Evolutionary conservation across 2,113 vertebrate genomes (phyloP), one percentile per base, ranked within the genome.

Genomic region (Orientallactaga bullata): DNA sequence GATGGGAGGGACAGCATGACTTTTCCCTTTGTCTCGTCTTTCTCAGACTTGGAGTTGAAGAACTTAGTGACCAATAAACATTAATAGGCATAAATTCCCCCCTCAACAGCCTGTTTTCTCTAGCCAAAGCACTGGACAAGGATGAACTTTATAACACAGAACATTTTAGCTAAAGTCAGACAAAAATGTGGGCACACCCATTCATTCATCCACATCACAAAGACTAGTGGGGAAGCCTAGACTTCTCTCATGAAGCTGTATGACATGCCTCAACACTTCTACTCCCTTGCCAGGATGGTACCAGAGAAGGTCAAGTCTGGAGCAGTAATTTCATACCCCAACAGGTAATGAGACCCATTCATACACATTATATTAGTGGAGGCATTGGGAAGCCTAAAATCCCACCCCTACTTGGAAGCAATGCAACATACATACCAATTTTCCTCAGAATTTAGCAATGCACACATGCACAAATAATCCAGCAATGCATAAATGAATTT

Each of bases 41-140:
- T 60, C 15, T 42, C 90, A 96, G 42, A 60, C 28, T 81, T 88
- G 23, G 30, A 81, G 55, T n/a, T 72, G 73, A 89, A 94, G 3
- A 94, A 94, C 17, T 37, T 26, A 51, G 20, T 28, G 86, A 90
- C 23, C 61, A 72, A 94, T 60, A 89, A 66, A 35, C 1, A 5
- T 58, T 72, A 89, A 69, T 28, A 89, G 15, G 18, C 15, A 61
- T 3, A 66, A 24, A 86, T 35, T 21, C 60, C 5, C 5, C 65
- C 26, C 13, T 21, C 3, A 20, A 83, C 89, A 94, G 32, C 30
- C 68, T 68, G 15, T 39, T 85, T 32, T 90, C 6, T 89, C 18
- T 28, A 39, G 74, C 17, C 32, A 39, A 83, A 82, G 24, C 9
- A 35, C 24, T 47, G 74, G 17, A 37, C 73, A 61, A 60, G 66